A percentile compares a stretch with the other conserved stretches of the same genome.
Evolutionary conservation across 2,797 vertebrate genomes (phyloP).

Genomic region (Champsocephalus esox): DNA sequence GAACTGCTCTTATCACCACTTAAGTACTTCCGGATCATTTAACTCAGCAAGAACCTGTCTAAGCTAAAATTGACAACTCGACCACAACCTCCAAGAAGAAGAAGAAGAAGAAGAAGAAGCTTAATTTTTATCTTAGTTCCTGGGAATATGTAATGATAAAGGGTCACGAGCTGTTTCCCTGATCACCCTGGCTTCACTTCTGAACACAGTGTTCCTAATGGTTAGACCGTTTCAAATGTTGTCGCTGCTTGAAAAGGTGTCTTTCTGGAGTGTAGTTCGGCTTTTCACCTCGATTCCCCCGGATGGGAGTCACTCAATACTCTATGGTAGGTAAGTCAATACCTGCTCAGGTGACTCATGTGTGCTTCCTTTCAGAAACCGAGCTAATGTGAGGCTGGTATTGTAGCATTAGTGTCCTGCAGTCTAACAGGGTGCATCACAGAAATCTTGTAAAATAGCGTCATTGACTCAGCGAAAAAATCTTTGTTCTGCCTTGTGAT

Average conservation of each 20-base stretch:
- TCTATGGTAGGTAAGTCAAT: conserved; percentile 13
- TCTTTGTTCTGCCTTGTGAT: not conserved
- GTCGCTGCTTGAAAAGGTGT: conserved; percentile 1
- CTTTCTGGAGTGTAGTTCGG: conserved; percentile 20
- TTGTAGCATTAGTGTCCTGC: not conserved
- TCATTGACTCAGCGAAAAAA: conserved; percentile 3
- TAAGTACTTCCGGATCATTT: too few species aligned
- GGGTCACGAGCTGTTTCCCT: not conserved
- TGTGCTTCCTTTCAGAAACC: conserved; percentile 23
- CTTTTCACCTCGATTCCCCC: conserved; percentile 18
- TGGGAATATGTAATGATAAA: not conserved
- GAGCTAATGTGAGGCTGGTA: conserved; percentile 22
- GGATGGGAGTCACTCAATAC: not conserved
- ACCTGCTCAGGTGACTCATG: conserved; percentile 38
- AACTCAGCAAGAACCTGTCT: too few species aligned
- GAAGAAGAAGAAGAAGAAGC: too few species aligned
- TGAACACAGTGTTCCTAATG: conserved; percentile 10
- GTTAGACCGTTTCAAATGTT: conserved; percentile 17
- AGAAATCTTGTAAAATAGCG: conserved; percentile 1
- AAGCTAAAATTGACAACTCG: too few species aligned
- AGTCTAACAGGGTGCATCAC: conserved; percentile 4
- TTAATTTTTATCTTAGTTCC: not conserved
- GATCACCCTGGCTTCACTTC: conserved; percentile 7
- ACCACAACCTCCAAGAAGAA: too few species aligned
- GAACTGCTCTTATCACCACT: too few species aligned